Conservation (phyloP, 2,888 invertebrate genomes). For the Leptothorax acervorum region DNA sequence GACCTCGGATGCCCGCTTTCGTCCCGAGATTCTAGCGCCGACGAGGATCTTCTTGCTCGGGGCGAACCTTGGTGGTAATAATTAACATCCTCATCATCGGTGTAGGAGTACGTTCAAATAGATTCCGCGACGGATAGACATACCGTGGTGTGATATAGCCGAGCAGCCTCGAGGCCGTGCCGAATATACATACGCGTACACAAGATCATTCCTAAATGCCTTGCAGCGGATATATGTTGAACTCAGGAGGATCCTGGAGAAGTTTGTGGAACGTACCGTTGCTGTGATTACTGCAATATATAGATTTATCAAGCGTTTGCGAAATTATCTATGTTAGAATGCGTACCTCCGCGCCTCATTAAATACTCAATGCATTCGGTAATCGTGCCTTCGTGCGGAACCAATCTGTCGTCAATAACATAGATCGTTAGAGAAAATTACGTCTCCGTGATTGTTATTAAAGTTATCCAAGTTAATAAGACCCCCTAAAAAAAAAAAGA, state of each 20-base stretch:
- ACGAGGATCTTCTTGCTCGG: constrained; percentile 44
- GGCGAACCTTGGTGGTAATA: constrained; percentile 72
- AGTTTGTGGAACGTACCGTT: constrained; percentile 36
- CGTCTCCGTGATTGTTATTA: background rate
- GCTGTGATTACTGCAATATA: constrained; percentile 32
- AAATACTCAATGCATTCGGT: constrained; percentile 22
- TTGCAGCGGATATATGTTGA: constrained; percentile 1
- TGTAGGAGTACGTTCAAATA: constrained; percentile 70
- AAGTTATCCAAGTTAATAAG: constrained; percentile 18
- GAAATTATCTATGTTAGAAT: constrained; percentile 31
- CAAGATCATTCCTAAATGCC: constrained; percentile 44
- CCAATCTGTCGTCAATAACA: constrained; percentile 6
- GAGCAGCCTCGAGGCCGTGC: constrained; percentile 67
- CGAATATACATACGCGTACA: constrained; percentile 30
- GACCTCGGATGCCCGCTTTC: constrained; percentile 73
- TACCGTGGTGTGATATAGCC: constrained; percentile 42
- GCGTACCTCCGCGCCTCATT: background rate
- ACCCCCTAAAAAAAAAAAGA: too few relatives aligned
- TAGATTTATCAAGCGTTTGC: constrained; percentile 43
- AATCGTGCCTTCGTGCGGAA: background rate
- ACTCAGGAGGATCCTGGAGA: constrained; percentile 9
- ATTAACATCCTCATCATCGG: constrained; percentile 77
- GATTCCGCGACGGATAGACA: constrained; percentile 71
- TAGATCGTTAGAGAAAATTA: background rate
- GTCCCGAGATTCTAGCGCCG: constrained; percentile 54